Conservation (phyloP, 2,888 invertebrate genomes). For the Drosophila diplacantha region DNA sequence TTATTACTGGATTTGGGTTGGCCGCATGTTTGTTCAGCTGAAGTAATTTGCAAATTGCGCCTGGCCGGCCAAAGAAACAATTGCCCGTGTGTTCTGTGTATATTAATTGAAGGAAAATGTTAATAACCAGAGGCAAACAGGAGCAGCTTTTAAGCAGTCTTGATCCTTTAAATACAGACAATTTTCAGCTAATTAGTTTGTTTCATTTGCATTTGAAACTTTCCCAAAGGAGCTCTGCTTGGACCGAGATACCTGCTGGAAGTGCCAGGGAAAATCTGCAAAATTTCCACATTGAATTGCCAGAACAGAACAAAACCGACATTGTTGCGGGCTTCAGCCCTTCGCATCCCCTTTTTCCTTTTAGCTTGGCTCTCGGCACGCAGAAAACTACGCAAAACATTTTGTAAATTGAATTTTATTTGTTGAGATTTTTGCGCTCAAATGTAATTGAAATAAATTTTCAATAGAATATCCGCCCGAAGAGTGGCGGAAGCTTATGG, state of each 20-base stretch:
- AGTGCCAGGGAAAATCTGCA: conserved; percentile 48
- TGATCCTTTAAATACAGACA: conserved; percentile 4
- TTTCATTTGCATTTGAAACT: conserved; percentile 11
- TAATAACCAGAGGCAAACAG: conserved; percentile 17
- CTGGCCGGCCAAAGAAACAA: conserved; percentile 1
- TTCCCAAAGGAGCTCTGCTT: background rate
- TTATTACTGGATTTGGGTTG: conserved; percentile 46
- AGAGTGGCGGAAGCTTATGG: conserved; percentile 61
- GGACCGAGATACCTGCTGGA: background rate
- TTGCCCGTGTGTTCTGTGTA: background rate
- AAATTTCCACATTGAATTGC: conserved; percentile 67
- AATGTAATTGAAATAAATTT: conserved; percentile 71
- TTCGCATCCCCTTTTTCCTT: background rate
- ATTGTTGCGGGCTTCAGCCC: background rate
- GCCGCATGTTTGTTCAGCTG: conserved; percentile 56
- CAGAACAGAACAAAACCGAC: conserved; percentile 52
- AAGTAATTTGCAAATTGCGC: conserved; percentile 59
- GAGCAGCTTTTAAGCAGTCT: conserved; percentile 15
- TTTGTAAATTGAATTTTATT: conserved; percentile 69
- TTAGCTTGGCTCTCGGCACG: conserved; percentile 5
- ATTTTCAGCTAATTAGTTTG: conserved; percentile 29
- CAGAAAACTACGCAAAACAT: conserved; percentile 66
- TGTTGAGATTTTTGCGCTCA: conserved; percentile 45
- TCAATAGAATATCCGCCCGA: conserved; percentile 68
- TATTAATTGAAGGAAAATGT: conserved; percentile 29